Conservation (phyloP, 2,113 vertebrate genomes). For the Corynorhinus townsendii region DNA sequence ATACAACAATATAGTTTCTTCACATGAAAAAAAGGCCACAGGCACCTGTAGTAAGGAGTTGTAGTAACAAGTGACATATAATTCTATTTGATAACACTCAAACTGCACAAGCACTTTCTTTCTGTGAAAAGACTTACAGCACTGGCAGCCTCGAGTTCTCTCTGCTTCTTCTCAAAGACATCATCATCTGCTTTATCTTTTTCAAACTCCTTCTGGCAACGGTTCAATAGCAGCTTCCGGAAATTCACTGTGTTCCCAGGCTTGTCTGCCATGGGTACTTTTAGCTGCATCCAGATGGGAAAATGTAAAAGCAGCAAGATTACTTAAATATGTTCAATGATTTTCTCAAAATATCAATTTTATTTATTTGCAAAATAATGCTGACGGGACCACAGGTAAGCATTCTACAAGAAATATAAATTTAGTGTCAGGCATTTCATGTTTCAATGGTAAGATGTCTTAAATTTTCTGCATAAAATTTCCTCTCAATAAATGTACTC, state of each 20-base stretch:
- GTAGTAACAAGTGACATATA: background rate
- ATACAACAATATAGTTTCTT: background rate
- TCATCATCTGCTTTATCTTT: conserved; percentile 98
- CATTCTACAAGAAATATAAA: background rate
- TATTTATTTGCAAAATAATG: background rate
- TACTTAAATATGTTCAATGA: background rate
- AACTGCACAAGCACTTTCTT: background rate
- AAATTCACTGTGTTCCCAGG: conserved; percentile 94
- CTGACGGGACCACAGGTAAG: background rate
- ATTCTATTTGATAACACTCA: background rate
- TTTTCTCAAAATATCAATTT: background rate
- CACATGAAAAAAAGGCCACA: background rate
- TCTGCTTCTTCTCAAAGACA: conserved; percentile 97
- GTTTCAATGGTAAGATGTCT: background rate
- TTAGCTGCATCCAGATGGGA: conserved; percentile 82
- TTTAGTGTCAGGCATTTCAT: conserved; percentile 14
- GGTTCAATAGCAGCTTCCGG: conserved; percentile 95
- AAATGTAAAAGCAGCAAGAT: conserved; percentile 39
- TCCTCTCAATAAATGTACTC: background rate
- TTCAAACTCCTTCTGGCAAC: conserved; percentile 99
- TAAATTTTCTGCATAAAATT: background rate
- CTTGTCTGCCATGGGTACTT: conserved; percentile 96
- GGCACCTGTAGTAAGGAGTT: background rate
- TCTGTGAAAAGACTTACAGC: conserved; percentile 79
- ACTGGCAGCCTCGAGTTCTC: conserved; percentile 93